phyloP scores from a whole-genome alignment of 37 sponge, comb jelly and placozoan genomes.

The Dysidea cf. avara region DNA sequence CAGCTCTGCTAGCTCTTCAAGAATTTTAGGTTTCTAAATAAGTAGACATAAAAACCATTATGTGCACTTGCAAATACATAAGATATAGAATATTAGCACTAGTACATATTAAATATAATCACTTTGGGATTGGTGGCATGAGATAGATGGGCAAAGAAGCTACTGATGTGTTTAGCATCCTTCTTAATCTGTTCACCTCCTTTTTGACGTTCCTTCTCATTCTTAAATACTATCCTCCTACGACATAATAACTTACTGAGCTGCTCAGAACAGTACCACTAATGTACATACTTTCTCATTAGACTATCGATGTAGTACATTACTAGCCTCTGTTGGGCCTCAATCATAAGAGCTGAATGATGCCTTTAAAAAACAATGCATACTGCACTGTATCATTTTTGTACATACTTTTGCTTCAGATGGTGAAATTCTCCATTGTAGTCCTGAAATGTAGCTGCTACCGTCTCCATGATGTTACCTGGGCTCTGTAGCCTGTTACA shows the following conservation, averaged over 20 bases:
- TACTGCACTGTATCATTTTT: background rate
- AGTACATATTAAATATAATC: background rate
- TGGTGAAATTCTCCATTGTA: constrained; percentile 52
- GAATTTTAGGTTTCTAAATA: too few relatives aligned
- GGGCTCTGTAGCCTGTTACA: constrained; percentile 42
- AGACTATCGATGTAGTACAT: constrained; percentile 50
- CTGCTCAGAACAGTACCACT: too few relatives aligned
- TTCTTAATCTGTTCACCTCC: constrained; percentile 38
- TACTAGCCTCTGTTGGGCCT: constrained; percentile 63
- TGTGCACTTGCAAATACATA: too few relatives aligned
- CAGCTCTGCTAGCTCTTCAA: background rate
- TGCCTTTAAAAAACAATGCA: constrained; percentile 26
- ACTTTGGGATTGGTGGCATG: constrained; percentile 65
- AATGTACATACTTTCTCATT: constrained; percentile 50
- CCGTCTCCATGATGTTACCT: constrained; percentile 19
- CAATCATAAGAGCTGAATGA: constrained; percentile 57
- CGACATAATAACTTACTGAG: background rate
- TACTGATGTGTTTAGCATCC: constrained; percentile 40
- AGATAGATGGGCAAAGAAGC: constrained; percentile 44
- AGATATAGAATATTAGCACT: too few relatives aligned
- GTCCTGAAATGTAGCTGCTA: constrained; percentile 54
- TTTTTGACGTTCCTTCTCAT: constrained; percentile 56
- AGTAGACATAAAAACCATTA: too few relatives aligned
- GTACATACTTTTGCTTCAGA: constrained; percentile 60
- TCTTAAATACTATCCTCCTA: constrained; percentile 67